Percentiles rank a stretch among this genome's conserved stretches.
These are phyloP conservation scores for Myzus persicae DNA, from an alignment of 1,140 invertebrate genomes.

Conservation along the genomic window DNA sequence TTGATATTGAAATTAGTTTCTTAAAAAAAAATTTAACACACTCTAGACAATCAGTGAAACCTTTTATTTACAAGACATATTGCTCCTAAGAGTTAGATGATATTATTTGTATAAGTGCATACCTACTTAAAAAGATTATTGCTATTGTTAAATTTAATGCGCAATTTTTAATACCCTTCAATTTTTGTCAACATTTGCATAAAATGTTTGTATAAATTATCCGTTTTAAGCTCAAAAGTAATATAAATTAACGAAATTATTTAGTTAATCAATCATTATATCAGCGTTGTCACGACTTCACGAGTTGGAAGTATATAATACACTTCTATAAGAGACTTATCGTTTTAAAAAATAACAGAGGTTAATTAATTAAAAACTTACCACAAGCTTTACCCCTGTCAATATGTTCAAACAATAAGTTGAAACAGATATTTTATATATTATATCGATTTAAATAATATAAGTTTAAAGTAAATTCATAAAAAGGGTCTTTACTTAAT, in stretches of 20 bases:
- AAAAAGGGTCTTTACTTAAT: neutral
- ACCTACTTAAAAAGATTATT: neutral
- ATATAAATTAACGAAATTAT: neutral
- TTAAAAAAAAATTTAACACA: neutral
- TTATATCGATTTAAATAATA: neutral
- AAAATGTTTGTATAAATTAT: neutral
- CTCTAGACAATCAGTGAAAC: neutral
- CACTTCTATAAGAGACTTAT: neutral
- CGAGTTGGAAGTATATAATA: neutral
- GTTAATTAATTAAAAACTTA: slow-evolving; percentile 7
- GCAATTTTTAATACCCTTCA: neutral
- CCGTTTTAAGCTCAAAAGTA: neutral
- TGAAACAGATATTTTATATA: neutral
- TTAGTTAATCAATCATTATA: slow-evolving; percentile 27
- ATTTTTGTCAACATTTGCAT: neutral
- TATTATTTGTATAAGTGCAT: neutral
- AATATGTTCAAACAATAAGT: neutral
- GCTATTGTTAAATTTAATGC: neutral
- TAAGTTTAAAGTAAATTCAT: neutral
- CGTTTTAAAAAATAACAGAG: neutral
- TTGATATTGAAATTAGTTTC: neutral
- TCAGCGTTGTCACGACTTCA: neutral
- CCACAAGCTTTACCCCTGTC: neutral
- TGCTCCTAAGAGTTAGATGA: neutral
- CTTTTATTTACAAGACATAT: neutral